Evolutionary conservation across 2,888 invertebrate species (phyloP).

Genomic region (Amphipoea oculea): DNA sequence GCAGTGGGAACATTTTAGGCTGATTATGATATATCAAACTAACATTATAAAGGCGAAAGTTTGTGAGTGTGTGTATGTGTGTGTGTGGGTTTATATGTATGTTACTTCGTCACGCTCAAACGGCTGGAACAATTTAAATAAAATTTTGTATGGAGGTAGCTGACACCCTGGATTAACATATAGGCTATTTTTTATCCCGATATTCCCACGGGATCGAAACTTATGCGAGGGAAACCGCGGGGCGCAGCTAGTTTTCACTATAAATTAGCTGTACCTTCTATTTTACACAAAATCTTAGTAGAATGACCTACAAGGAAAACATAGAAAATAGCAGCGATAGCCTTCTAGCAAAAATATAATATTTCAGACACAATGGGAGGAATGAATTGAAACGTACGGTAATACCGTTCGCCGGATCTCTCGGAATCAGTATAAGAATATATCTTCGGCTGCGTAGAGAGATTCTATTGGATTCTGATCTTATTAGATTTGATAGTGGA

Average conservation of each 20-base stretch:
- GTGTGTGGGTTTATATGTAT: too few relatives aligned
- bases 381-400: constrained; percentile 49
- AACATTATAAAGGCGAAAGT: too few relatives aligned
- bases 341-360: constrained; percentile 40
- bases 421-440: constrained; percentile 43
- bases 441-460: constrained; percentile 3
- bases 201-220: too few relatives aligned
- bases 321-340: constrained; percentile 11
- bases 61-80: too few relatives aligned
- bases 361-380: constrained; percentile 44
- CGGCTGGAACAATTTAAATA: too few relatives aligned
- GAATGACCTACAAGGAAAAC: constrained; percentile 14
- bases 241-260: background rate
- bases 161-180: too few relatives aligned
- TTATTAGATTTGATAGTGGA: constrained; percentile 33
- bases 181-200: too few relatives aligned
- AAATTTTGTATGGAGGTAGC: too few relatives aligned
- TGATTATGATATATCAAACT: background rate
- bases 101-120: too few relatives aligned
- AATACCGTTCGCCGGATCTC: constrained; percentile 26
- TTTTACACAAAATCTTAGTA: background rate
- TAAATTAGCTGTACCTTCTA: background rate
- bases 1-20: background rate
- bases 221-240: too few relatives aligned
- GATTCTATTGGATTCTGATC: constrained; percentile 20